These are phyloP conservation scores for Drosophila miranda DNA, from an alignment of 1,140 invertebrate genomes.

Conservation along the genomic window DNA sequence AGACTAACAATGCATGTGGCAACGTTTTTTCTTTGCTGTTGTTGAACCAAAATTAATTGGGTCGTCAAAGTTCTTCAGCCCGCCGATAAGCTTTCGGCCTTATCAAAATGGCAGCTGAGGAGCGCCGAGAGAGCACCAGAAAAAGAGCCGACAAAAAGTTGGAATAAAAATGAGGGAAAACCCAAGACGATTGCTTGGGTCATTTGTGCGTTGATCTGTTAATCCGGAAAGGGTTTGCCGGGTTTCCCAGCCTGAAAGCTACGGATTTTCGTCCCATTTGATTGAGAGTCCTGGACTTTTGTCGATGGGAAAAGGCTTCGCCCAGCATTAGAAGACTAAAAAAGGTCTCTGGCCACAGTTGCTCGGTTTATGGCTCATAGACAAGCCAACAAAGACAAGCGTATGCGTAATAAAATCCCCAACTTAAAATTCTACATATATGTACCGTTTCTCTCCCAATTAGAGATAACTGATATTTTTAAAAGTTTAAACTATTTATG, in stretches of 20 bases:
- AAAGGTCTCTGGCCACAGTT: conserved; percentile 22
- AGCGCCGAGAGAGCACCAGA: not conserved
- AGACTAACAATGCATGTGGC: conserved; percentile 51
- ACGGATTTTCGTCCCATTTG: conserved; percentile 38
- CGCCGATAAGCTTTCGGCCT: conserved; percentile 56
- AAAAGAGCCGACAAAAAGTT: conserved; percentile 6
- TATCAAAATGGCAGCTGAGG: conserved; percentile 51
- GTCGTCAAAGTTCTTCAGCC: conserved; percentile 67
- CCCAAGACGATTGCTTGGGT: conserved; percentile 55
- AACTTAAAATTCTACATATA: conserved; percentile 25
- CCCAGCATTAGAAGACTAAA: conserved; percentile 21
- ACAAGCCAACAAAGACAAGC: conserved; percentile 29
- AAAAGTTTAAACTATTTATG: conserved; percentile 31
- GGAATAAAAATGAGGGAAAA: conserved; percentile 14
- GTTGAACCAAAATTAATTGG: conserved; percentile 66
- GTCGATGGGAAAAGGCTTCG: conserved; percentile 24
- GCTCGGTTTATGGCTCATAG: conserved; percentile 10
- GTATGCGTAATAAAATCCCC: conserved; percentile 55
- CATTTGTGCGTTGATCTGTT: conserved; percentile 69
- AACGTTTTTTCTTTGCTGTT: conserved; percentile 32
- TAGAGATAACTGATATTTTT: conserved; percentile 42
- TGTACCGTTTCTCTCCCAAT: conserved; percentile 39
- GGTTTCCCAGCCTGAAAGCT: conserved; percentile 26
- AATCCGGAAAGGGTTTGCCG: conserved; percentile 64
- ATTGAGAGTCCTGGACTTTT: conserved; percentile 32